phyloP scores from a whole-genome alignment of 2,888 invertebrate genomes.

The Ichneumoninae sp. region DNA sequence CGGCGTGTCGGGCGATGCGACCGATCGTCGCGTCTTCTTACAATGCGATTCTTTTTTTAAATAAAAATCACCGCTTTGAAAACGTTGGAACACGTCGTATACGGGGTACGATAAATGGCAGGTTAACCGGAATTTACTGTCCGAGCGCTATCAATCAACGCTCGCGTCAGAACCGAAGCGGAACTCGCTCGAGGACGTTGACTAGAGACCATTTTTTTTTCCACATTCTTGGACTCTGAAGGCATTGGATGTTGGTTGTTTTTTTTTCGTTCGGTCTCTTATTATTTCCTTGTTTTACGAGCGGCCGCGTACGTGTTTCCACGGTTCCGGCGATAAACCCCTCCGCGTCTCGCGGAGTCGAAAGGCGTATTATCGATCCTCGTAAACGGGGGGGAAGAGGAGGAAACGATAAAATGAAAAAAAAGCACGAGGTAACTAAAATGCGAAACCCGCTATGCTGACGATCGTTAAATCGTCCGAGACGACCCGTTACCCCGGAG shows the following conservation, averaged over 20 bases:
- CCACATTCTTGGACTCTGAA: conserved; percentile 22
- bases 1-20: too few relatives aligned
- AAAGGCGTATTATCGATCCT: conserved; percentile 69
- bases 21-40: background rate
- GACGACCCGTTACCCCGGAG: conserved; percentile 71
- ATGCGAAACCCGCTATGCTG: conserved; percentile 49
- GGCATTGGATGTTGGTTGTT: background rate
- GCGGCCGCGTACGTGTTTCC: conserved; percentile 51
- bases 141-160: conserved; percentile 5
- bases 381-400: conserved; percentile 62
- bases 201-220: conserved; percentile 14
- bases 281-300: conserved; percentile 51
- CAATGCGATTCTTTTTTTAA: background rate
- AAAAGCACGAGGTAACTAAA: conserved; percentile 40
- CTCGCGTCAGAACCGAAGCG: conserved; percentile 13
- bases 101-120: conserved; percentile 7
- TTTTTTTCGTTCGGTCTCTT: conserved; percentile 32
- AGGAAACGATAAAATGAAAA: conserved; percentile 31
- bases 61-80: conserved; percentile 19
- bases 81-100: conserved; percentile 5
- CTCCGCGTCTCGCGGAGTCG: conserved; percentile 57
- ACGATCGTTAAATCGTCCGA: conserved; percentile 76
- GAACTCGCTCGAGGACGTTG: conserved; percentile 6
- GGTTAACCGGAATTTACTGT: background rate
- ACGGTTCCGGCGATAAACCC: conserved; percentile 46